These are phyloP conservation scores for Lysandra coridon DNA, from an alignment of 2,888 invertebrate species.

Conservation along the genomic window DNA sequence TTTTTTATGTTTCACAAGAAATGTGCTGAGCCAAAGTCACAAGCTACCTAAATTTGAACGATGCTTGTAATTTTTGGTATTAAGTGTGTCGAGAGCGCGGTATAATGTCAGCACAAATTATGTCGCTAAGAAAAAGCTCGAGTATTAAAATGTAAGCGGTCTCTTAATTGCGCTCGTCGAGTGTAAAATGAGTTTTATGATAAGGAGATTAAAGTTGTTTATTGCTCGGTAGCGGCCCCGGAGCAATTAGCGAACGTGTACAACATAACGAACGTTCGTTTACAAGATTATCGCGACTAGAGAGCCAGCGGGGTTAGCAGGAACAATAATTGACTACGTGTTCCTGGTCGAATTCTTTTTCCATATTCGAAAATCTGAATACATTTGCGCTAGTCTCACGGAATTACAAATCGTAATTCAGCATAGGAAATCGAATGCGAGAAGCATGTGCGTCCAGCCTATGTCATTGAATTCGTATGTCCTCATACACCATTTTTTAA, in stretches of 20 bases:
- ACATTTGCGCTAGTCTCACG: too few species aligned
- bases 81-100: not conserved
- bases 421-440: too few species aligned
- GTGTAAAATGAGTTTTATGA: not conserved
- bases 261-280: conserved; percentile 16
- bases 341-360: too few species aligned
- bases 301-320: not conserved
- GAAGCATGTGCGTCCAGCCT: too few species aligned
- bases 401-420: too few species aligned
- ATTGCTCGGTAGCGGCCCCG: not conserved
- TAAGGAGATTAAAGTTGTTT: not conserved
- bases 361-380: too few species aligned
- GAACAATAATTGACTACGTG: too few species aligned
- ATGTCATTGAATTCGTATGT: too few species aligned
- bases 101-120: conserved; percentile 19
- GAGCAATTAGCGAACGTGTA: conserved; percentile 9
- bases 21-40: not conserved
- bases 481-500: too few species aligned
- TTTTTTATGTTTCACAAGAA: not conserved
- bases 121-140: not conserved
- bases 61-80: not conserved
- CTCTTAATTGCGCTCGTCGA: conserved; percentile 2
- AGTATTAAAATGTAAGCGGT: conserved; percentile 14
- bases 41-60: not conserved
- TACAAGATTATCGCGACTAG: not conserved